Evolutionary conservation across 1,140 invertebrate genomes (phyloP).

Genomic region (Bombus balteatus): DNA sequence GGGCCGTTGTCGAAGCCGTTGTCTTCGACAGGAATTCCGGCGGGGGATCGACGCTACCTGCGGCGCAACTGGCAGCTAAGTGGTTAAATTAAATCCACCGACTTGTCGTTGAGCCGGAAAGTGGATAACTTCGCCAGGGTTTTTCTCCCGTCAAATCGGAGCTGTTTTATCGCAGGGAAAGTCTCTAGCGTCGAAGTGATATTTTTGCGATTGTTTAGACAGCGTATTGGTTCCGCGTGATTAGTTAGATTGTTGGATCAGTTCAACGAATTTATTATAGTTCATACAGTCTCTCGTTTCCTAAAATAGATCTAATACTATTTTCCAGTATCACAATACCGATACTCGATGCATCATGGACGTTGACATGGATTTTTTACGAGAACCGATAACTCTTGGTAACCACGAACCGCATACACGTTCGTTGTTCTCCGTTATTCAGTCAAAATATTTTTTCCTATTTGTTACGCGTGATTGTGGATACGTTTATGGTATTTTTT

Average conservation of each 20-base stretch:
- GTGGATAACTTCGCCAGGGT: background rate
- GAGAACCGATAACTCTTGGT: slow-evolving; percentile 6
- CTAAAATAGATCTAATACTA: no score
- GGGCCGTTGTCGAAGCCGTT: slow-evolving; percentile 44
- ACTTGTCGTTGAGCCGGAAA: slow-evolving; percentile 31
- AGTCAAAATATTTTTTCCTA: slow-evolving; percentile 4
- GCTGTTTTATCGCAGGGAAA: background rate
- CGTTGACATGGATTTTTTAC: background rate
- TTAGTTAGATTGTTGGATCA: background rate
- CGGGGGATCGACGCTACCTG: slow-evolving; percentile 15
- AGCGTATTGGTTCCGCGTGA: background rate
- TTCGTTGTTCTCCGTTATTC: slow-evolving; percentile 8
- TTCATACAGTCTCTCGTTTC: no score
- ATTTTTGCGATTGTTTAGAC: background rate
- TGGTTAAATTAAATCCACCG: slow-evolving; percentile 66
- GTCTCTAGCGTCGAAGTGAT: no score
- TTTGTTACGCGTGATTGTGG: slow-evolving; percentile 34
- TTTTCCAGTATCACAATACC: no score
- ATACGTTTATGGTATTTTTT: slow-evolving; percentile 4
- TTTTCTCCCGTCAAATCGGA: background rate
- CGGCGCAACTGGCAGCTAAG: slow-evolving; percentile 54
- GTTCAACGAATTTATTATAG: no score
- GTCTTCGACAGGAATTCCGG: slow-evolving; percentile 60
- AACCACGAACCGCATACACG: no score
- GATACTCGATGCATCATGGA: no score